Evolutionary conservation across 2,888 invertebrate genomes (phyloP), one percentile per base, ranked within the genome.

Genomic region (Pimpla rufipes): DNA sequence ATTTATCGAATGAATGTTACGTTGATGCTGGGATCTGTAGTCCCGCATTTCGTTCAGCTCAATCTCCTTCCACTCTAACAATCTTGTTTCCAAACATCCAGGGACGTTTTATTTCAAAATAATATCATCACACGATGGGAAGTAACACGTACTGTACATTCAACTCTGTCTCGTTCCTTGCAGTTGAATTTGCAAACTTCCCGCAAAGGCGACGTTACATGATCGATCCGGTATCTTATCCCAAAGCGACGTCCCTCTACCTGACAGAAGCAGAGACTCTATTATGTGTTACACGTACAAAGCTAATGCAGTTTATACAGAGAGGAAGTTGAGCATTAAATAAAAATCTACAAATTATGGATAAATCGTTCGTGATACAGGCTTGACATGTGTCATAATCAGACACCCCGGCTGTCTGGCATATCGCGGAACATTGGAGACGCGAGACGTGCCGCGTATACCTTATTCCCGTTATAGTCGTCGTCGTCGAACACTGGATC

Each of bases 1-100:
- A 83, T 83, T 80, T 83, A 83, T 83, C 80, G 83, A 83, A 83
- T 77, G 70, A 79, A 79, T 79, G 78, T 83, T 79, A 70, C 70
- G 73, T 40, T 67, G 73, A 70, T 76, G 80, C 52, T 45, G 59
- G 79, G 84, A 76, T 85, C 76, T 71, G 35, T 16, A 75, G 55
- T 52, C 64, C 21, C 66, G 52, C 76, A 18, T 62, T 71, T 78
- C 75, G 18, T 62, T 52, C 67, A 71, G 57, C 73, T 79, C 29
- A 55, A 66, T 78, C 83, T 66, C 70, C 59, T 78, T 80, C 67
- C 75, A 71, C 21, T 57, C 16, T 8, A 7, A 76, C 52, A 64
- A 79, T 47, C 59, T 59, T 50, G 21, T 29, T 68, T 67, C 1
- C 29, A 52, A 52, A 55, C 50, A 23, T 52, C 59, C 18, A n/a